Evolutionary conservation across 2,113 vertebrate species (phyloP).

Genomic region (Electrona antarctica): DNA sequence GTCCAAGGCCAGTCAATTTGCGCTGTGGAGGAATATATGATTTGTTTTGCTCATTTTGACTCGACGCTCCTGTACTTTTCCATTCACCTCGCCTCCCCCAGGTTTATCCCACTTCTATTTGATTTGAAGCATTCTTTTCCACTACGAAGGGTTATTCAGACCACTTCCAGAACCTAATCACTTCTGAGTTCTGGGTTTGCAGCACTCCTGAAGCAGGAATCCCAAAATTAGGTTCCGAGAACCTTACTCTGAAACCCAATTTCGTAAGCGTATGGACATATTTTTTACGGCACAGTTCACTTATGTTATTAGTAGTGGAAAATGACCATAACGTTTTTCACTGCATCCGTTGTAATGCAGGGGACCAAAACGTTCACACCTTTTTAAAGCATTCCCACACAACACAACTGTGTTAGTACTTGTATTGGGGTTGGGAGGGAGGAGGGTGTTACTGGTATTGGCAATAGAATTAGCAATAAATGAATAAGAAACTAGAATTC

Average conservation of each 20-base stretch:
- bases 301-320: too few species aligned
- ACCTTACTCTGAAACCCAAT: too few species aligned
- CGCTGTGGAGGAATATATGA: conserved; percentile 70
- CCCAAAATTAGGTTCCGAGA: too few species aligned
- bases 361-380: conserved; percentile 66
- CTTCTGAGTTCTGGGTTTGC: too few species aligned
- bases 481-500: conserved; percentile 14
- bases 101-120: too few species aligned
- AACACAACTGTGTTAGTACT: conserved; percentile 13
- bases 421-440: conserved; percentile 30
- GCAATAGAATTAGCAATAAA: conserved; percentile 70
- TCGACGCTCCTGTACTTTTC: conserved; percentile 71
- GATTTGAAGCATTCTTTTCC: too few species aligned
- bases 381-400: conserved; percentile 69
- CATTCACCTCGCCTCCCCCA: conserved; percentile 51
- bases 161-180: too few species aligned
- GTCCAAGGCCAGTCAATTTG: conserved; percentile 43
- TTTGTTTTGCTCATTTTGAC: conserved; percentile 48
- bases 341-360: conserved; percentile 61
- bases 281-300: too few species aligned
- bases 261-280: too few species aligned
- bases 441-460: conserved; percentile 52
- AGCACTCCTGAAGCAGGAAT: too few species aligned
- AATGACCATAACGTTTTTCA: conserved; percentile 55
- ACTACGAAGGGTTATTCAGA: too few species aligned